These are phyloP conservation scores for Bombus pyrosoma DNA, from an alignment of 1,140 invertebrate species.

Conservation along the genomic window DNA sequence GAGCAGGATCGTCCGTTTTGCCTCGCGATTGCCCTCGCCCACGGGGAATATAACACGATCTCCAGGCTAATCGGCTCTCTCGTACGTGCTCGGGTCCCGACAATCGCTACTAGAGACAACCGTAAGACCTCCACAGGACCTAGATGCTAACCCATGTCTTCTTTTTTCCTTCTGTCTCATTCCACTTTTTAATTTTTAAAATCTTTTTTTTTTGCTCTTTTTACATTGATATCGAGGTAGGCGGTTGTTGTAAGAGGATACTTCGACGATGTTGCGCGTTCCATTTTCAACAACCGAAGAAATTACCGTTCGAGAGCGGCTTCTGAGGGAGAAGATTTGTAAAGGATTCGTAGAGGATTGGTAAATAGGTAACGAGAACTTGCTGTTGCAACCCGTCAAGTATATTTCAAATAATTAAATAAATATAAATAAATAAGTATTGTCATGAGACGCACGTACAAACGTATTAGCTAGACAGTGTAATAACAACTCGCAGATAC, in stretches of 20 bases:
- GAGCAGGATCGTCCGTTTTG: conserved; percentile 67
- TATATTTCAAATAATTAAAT: too few relatives aligned
- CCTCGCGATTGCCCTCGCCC: conserved; percentile 56
- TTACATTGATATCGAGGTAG: conserved; percentile 11
- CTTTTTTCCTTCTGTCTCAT: not conserved
- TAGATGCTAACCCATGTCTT: too few relatives aligned
- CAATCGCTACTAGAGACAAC: conserved; percentile 49
- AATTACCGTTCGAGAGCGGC: conserved; percentile 31
- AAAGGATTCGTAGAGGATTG: too few relatives aligned
- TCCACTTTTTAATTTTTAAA: not conserved
- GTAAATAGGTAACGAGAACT: too few relatives aligned
- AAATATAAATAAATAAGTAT: too few relatives aligned
- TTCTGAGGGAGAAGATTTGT: not conserved
- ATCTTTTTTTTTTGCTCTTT: not conserved
- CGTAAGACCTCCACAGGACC: not conserved
- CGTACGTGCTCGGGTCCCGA: conserved; percentile 49
- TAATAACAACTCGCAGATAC: too few relatives aligned
- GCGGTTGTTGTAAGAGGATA: conserved; percentile 14
- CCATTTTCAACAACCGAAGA: conserved; percentile 12
- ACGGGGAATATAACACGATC: conserved; percentile 64
- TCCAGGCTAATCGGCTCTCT: conserved; percentile 65
- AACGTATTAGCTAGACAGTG: too few relatives aligned
- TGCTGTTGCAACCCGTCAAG: too few relatives aligned
- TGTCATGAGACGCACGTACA: too few relatives aligned
- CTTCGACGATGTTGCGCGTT: conserved; percentile 6